Conservation (phyloP, 2,888 invertebrate species). For the Ceratothoa steindachneri region DNA sequence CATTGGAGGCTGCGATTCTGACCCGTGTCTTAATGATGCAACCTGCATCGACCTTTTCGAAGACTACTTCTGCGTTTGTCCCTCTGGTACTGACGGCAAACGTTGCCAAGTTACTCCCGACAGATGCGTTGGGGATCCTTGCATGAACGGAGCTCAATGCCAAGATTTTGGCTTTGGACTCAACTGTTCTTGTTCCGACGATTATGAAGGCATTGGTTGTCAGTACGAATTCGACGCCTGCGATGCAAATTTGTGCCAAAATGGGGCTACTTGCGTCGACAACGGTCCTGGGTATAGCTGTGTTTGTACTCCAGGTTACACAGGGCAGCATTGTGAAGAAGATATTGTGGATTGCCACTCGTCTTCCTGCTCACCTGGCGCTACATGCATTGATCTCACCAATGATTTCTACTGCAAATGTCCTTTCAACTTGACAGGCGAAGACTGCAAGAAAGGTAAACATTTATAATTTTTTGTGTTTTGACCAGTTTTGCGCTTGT, state of each 20-base stretch:
- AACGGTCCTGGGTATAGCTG: conserved; percentile 81
- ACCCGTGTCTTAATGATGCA: conserved; percentile 89
- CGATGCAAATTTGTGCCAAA: conserved; percentile 79
- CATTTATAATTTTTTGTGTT: conserved; percentile 40
- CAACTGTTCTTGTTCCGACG: conserved; percentile 85
- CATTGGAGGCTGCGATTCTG: conserved; percentile 77
- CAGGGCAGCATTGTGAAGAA: conserved; percentile 80
- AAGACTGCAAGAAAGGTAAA: conserved; percentile 91
- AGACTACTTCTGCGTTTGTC: conserved; percentile 62
- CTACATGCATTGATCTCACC: conserved; percentile 84
- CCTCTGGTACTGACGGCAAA: conserved; percentile 92
- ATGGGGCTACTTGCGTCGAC: conserved; percentile 87
- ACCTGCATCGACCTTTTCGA: conserved; percentile 86
- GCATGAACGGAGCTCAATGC: conserved; percentile 93
- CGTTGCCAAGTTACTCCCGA: conserved; percentile 95
- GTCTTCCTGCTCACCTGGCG: conserved; percentile 88
- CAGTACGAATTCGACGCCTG: conserved; percentile 92
- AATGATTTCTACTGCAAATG: conserved; percentile 92
- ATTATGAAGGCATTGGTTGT: conserved; percentile 82
- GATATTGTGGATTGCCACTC: conserved; percentile 88
- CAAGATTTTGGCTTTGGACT: conserved; percentile 92
- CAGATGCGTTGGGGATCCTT: conserved; percentile 85
- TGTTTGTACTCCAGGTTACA: conserved; percentile 71
- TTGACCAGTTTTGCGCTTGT: not conserved
- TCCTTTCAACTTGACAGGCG: conserved; percentile 92